phyloP scores from a whole-genome alignment of 2,113 vertebrate genomes.

The Etia nguti region DNA sequence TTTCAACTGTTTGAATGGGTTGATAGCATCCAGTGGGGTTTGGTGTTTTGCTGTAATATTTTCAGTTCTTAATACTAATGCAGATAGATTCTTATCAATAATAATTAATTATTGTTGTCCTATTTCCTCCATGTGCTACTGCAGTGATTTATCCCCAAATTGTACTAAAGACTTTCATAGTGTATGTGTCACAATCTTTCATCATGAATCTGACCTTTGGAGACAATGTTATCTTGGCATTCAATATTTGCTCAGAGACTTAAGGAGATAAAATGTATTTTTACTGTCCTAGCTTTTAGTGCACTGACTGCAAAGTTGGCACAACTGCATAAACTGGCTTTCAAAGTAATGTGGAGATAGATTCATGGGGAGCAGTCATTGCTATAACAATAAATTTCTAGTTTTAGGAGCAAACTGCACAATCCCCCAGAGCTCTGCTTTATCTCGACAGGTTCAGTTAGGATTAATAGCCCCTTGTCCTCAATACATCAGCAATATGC shows the following conservation, averaged over 20 bases:
- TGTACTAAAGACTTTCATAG: neutral
- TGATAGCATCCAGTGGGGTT: neutral
- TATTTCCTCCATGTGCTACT: neutral
- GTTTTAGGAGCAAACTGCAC: slow-evolving; percentile 15
- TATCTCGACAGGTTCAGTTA: slow-evolving; percentile 35
- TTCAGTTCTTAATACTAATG: neutral
- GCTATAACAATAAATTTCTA: slow-evolving; percentile 24
- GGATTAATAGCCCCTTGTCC: slow-evolving; percentile 47
- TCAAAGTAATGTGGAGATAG: neutral
- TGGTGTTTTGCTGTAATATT: neutral
- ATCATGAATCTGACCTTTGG: slow-evolving; percentile 18
- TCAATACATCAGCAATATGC: slow-evolving; percentile 40
- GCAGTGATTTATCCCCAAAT: neutral
- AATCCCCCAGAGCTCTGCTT: slow-evolving; percentile 19
- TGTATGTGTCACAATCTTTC: neutral
- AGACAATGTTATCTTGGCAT: slow-evolving; percentile 2
- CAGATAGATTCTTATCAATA: neutral
- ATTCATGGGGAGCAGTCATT: slow-evolving; percentile 23
- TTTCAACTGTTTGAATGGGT: neutral
- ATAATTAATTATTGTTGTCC: neutral
- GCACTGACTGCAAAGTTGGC: neutral
- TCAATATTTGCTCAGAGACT: slow-evolving; percentile 19
- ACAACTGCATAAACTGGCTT: neutral
- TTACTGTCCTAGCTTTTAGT: neutral
- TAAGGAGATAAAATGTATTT: neutral